These are phyloP conservation scores for Dynastes maya DNA, from an alignment of 2,888 invertebrate genomes.

Conservation along the genomic window DNA sequence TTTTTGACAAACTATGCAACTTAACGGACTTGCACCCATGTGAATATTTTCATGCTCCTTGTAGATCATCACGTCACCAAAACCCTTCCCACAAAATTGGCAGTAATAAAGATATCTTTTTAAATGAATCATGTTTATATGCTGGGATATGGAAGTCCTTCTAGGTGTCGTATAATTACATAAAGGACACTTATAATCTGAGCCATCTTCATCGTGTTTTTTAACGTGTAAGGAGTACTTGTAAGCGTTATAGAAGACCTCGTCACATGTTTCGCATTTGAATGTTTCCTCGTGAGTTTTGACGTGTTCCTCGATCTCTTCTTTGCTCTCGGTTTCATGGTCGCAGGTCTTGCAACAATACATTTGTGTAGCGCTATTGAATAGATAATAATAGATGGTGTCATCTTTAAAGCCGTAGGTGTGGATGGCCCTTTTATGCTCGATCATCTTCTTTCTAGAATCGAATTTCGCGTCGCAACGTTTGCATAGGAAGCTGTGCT, in stretches of 20 bases:
- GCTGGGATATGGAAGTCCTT: constrained; percentile 68
- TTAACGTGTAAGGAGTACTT: constrained; percentile 63
- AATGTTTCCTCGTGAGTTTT: constrained; percentile 57
- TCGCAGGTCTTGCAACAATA: constrained; percentile 62
- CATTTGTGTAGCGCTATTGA: constrained; percentile 58
- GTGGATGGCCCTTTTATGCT: constrained; percentile 59
- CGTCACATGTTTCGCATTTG: constrained; percentile 50
- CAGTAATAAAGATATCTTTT: constrained; percentile 71
- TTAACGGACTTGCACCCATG: constrained; percentile 68
- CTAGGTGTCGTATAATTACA: constrained; percentile 61
- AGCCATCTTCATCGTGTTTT: constrained; percentile 60
- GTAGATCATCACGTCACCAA: constrained; percentile 69
- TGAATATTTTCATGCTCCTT: constrained; percentile 69
- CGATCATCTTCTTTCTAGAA: constrained; percentile 59
- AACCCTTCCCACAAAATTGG: constrained; percentile 71
- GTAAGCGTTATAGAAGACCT: constrained; percentile 64
- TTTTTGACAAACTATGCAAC: constrained; percentile 70
- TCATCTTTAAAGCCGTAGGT: constrained; percentile 47
- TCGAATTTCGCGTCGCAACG: constrained; percentile 62
- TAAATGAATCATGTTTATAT: constrained; percentile 73
- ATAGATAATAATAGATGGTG: constrained; percentile 54
- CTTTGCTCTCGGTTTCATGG: constrained; percentile 60
- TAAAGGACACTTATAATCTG: constrained; percentile 61
- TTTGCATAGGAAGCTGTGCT: constrained; percentile 60
- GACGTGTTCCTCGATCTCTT: constrained; percentile 62